Base-by-base conservation (phyloP, 2,888 invertebrate genomes). In the Acanthosepion pharaonis region DNA sequence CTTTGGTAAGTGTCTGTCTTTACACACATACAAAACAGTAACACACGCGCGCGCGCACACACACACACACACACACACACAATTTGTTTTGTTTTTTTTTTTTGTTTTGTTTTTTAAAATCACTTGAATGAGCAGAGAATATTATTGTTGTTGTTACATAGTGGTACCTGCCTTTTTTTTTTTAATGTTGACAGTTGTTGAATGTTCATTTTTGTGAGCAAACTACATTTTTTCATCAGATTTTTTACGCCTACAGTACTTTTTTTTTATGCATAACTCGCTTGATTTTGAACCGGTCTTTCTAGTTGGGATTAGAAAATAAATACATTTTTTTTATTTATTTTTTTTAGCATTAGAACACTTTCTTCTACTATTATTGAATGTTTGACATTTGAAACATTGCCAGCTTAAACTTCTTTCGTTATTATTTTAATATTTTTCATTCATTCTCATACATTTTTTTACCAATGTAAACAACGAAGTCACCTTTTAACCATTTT, bases 1-100 rank as follows among this genome's bases (percentile, higher is more conserved):
- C 93, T 93, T 93, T 93, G 93, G 93, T 93, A 93, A 93, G 93
- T 93, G 78, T 78, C 23, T 23, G 20, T 59, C 59, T 59, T 5
- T 59, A 51, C 51, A 51, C 51, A 51, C 51, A 51, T 51, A 4
- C 51, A 15, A 51, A 51, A 51, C 51, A 51, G 51, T 51, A 11
- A 51, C 51, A 15, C 15, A 1, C 51, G 51, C 51, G 4, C 5
- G 9, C 2, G 25, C 64, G 25, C 28, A 6, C 25, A 28, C 64
- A 25, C 64, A 51, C 51, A 51, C 51, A 51, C 51, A 51, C 11
- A n/a, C 28, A 6, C 25, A 28, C 64, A 51, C 51, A 51, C 51
- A 11, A 6, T 51, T 51, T 51, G 8, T 51, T 11, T 51, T 51
- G 18, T n/a, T n/a, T n/a, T n/a, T n/a, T n/a, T n/a, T n/a, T n/a